A percentile compares a stretch with the other conserved stretches of the same genome.
Conservation (phyloP, 2,797 vertebrate genomes). For the Odontamblyopus rebecca region DNA sequence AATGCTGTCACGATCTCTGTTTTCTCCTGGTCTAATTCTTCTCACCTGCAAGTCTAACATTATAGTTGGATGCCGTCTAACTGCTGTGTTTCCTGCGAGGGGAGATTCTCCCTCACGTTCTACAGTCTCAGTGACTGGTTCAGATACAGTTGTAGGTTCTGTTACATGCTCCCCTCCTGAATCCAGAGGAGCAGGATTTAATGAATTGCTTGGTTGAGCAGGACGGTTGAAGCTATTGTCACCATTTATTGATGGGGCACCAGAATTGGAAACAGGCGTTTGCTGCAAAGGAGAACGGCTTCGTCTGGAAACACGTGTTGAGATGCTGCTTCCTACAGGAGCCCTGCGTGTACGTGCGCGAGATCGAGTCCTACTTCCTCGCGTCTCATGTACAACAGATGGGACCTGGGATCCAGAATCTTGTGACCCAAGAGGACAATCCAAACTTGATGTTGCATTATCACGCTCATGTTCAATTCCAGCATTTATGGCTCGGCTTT, state of each 20-base stretch:
- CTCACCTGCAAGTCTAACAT: conserved; percentile 93
- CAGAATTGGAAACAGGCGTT: conserved; percentile 49
- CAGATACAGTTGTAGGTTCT: conserved; percentile 60
- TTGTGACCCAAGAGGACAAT: conserved; percentile 70
- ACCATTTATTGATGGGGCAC: conserved; percentile 46
- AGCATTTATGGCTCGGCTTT: conserved; percentile 62
- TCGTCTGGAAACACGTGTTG: conserved; percentile 80
- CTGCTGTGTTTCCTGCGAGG: conserved; percentile 61
- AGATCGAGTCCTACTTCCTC: conserved; percentile 85
- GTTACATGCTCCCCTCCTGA: conserved; percentile 67
- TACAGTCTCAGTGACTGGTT: conserved; percentile 75
- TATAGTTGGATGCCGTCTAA: conserved; percentile 88
- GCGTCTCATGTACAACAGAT: conserved; percentile 64
- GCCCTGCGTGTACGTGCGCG: conserved; percentile 79
- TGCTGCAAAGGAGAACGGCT: conserved; percentile 87
- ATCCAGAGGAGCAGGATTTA: conserved; percentile 68
- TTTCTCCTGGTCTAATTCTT: conserved; percentile 90
- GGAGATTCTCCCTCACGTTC: conserved; percentile 80
- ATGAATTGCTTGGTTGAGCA: conserved; percentile 61
- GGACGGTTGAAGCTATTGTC: conserved; percentile 38
- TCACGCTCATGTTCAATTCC: conserved; percentile 60
- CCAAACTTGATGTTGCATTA: conserved; percentile 51
- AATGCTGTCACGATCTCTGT: conserved; percentile 90
- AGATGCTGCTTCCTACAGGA: conserved; percentile 62
- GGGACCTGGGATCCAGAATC: conserved; percentile 67